Evolutionary conservation across 2,113 vertebrate genomes (phyloP).

Genomic region (Hemiscyllium ocellatum): DNA sequence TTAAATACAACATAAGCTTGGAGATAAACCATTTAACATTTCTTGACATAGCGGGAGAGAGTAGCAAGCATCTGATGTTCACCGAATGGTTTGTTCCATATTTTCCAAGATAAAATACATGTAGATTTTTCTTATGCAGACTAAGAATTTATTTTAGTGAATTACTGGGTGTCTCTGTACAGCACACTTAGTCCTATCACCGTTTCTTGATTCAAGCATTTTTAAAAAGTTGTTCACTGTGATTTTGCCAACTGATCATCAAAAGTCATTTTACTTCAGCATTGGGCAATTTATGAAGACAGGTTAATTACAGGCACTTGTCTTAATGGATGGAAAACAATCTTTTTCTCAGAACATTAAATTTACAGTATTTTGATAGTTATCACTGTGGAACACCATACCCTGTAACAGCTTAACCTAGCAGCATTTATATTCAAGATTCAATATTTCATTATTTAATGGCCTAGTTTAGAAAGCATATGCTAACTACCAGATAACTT

Average conservation of each 20-base stretch:
- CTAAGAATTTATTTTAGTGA: background rate
- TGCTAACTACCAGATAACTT: background rate
- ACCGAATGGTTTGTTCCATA: background rate
- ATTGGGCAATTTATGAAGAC: background rate
- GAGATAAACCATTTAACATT: background rate
- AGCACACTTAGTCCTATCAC: background rate
- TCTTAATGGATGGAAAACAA: background rate
- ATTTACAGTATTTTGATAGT: background rate
- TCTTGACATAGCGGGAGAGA: too few species aligned
- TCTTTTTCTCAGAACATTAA: background rate
- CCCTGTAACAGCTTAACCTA: conserved; percentile 9
- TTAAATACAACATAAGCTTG: background rate
- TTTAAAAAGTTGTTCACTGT: background rate
- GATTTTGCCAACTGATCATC: background rate
- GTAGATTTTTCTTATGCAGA: background rate
- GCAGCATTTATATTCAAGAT: background rate
- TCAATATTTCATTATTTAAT: background rate
- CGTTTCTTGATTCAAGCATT: background rate
- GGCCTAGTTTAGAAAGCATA: background rate
- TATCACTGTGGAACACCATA: background rate
- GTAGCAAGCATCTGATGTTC: background rate
- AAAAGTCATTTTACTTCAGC: background rate
- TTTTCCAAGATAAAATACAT: background rate
- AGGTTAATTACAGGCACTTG: background rate
- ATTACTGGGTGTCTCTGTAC: background rate